phyloP scores from a whole-genome alignment of 2,113 vertebrate genomes.

The Eublepharis macularius region DNA sequence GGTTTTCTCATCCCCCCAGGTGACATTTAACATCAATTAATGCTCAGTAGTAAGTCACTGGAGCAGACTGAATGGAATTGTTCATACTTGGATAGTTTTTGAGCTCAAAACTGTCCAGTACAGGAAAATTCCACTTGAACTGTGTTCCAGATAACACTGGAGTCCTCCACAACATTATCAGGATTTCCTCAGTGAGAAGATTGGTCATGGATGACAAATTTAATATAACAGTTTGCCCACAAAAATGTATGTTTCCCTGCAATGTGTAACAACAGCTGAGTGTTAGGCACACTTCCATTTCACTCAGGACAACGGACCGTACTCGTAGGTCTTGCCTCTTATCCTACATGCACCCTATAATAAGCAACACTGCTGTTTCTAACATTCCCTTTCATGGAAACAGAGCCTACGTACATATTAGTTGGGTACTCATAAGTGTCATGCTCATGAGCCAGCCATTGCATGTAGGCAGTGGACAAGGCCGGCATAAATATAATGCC shows the following conservation, averaged over 20 bases:
- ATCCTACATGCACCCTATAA: neutral
- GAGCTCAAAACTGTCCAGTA: too few relatives aligned
- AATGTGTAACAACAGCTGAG: too few relatives aligned
- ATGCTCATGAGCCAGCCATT: too few relatives aligned
- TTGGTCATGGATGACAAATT: neutral
- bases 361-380: too few relatives aligned
- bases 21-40: neutral
- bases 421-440: too few relatives aligned
- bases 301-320: neutral
- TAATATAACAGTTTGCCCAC: neutral
- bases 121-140: neutral
- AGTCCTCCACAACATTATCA: too few relatives aligned
- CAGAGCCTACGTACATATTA: too few relatives aligned
- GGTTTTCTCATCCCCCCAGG: neutral
- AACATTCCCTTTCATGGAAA: too few relatives aligned
- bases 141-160: neutral
- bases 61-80: neutral
- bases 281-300: neutral
- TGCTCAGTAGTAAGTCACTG: neutral
- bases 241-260: neutral
- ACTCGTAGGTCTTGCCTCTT: too few relatives aligned
- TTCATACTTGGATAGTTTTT: neutral
- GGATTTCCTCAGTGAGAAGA: neutral
- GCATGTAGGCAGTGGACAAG: too few relatives aligned
- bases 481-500: too few relatives aligned